Evolutionary conservation across 64 coral and sea anemone species (phyloP).

Genomic region (Pachyseris speciosa): DNA sequence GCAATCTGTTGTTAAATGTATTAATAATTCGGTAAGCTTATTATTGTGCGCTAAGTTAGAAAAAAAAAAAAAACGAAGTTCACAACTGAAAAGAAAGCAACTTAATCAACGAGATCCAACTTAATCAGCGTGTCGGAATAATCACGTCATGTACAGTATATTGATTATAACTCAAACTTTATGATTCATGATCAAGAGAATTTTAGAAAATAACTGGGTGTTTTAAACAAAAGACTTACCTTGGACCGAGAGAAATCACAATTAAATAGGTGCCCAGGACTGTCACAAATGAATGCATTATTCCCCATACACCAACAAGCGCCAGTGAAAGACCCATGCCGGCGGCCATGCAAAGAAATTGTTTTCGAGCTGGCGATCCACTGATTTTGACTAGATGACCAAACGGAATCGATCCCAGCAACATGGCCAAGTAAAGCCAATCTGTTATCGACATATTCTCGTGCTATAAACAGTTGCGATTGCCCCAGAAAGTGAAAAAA

Average conservation of each 20-base stretch:
- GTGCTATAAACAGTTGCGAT: background rate
- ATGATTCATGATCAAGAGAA: no score
- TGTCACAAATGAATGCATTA: conserved; percentile 76
- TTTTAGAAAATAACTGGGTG: no score
- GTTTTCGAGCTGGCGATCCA: conserved; percentile 84
- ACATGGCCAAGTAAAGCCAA: conserved; percentile 79
- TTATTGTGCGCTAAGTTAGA: no score
- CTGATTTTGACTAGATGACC: conserved; percentile 90
- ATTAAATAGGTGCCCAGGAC: conserved; percentile 82
- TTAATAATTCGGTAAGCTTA: no score
- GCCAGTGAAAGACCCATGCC: conserved; percentile 68
- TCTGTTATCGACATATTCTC: conserved; percentile 87
- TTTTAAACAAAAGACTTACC: conserved; percentile 17
- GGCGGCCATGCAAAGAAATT: conserved; percentile 69
- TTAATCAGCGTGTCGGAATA: no score
- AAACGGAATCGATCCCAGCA: conserved; percentile 85
- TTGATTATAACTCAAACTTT: no score
- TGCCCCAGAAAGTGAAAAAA: background rate
- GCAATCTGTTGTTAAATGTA: no score
- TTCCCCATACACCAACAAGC: conserved; percentile 70
- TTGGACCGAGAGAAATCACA: conserved; percentile 68
- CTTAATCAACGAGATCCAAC: no score
- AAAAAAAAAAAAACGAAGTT: no score
- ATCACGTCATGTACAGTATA: no score
- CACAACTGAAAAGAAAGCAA: no score